Conservation (phyloP, 2,888 invertebrate genomes). For the Apantesis nais region DNA sequence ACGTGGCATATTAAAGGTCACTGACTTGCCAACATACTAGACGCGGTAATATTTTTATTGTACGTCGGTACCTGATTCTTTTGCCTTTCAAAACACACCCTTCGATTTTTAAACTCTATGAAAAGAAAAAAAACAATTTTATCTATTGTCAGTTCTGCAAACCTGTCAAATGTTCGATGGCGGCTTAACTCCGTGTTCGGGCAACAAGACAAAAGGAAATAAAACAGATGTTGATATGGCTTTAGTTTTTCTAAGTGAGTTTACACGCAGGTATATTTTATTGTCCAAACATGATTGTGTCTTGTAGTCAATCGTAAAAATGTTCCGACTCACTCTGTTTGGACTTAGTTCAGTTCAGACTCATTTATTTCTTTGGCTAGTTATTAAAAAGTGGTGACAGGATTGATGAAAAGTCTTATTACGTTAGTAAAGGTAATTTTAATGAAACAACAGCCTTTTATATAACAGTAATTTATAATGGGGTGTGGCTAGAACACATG, state of each 20-base stretch:
- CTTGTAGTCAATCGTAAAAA: neutral
- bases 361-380: neutral
- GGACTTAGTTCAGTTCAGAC: neutral
- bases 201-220: conserved; percentile 34
- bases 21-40: neutral
- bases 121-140: conserved; percentile 5
- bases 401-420: neutral
- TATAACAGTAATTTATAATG: neutral
- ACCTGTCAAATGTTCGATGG: conserved; percentile 30
- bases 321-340: neutral
- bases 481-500: neutral
- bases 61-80: neutral
- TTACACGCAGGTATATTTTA: conserved; percentile 15
- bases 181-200: conserved; percentile 16
- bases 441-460: neutral
- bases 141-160: conserved; percentile 30
- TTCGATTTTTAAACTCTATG: neutral
- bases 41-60: neutral
- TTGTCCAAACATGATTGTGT: conserved; percentile 10
- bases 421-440: neutral
- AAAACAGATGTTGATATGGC: conserved; percentile 42
- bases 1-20: neutral
- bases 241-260: conserved; percentile 24
- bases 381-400: neutral
- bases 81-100: neutral